phyloP scores from a whole-genome alignment of 2,888 invertebrate species.

The Empis livida region DNA sequence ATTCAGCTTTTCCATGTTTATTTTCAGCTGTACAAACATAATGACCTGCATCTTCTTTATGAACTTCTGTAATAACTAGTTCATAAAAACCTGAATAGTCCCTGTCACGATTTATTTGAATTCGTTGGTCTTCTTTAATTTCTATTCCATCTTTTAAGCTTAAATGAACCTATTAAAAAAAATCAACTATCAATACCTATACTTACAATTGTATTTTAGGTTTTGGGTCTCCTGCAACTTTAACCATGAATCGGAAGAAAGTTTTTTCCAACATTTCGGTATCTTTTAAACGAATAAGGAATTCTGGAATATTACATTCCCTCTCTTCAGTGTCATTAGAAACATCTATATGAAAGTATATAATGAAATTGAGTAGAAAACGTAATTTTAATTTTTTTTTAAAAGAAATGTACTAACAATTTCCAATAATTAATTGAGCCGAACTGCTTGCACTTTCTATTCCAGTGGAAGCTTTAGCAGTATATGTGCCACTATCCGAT shows the following conservation, averaged over 20 bases:
- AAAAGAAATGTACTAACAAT: constrained; percentile 46
- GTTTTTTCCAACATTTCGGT: constrained; percentile 79
- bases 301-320: constrained; percentile 64
- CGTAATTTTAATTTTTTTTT: not conserved
- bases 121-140: constrained; percentile 52
- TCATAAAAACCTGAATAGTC: constrained; percentile 78
- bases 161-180: constrained; percentile 13
- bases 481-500: constrained; percentile 80
- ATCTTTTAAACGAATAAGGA: constrained; percentile 73
- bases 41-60: constrained; percentile 60
- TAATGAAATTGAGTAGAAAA: no score
- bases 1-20: constrained; percentile 61
- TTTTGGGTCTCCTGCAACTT: constrained; percentile 75
- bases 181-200: constrained; percentile 2
- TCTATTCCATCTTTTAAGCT: constrained; percentile 73
- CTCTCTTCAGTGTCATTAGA: constrained; percentile 53
- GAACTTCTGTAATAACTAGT: constrained; percentile 71
- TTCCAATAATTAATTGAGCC: constrained; percentile 73
- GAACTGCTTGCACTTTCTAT: constrained; percentile 73
- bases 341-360: constrained; percentile 35
- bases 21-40: constrained; percentile 80
- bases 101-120: constrained; percentile 58
- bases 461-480: constrained; percentile 71
- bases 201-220: constrained; percentile 87
- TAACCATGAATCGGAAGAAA: constrained; percentile 76